Evolutionary conservation across 2,888 invertebrate genomes (phyloP), one percentile per base, ranked within the genome.

Genomic region (Hofmannophila pseudospretella): DNA sequence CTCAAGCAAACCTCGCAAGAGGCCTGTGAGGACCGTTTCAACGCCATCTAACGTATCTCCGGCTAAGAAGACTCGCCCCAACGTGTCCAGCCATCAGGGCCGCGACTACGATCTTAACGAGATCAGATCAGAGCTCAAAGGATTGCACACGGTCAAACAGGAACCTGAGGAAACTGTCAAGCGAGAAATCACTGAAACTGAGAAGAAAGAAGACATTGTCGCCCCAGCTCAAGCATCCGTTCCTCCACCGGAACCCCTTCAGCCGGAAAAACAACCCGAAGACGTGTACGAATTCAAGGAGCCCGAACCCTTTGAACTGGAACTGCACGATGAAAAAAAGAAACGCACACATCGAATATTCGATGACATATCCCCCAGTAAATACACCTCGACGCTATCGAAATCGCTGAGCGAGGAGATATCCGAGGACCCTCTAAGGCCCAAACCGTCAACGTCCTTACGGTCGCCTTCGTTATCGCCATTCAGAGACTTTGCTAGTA

Each of bases 221-320:
- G 41, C 58, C 0, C 51, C 58, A n/a, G 40, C 56, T 5, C 51
- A 57, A 9, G 39, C 54, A 13, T 39, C 59, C 2, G 53, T 51
- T 1, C 49, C 67, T 1, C 48, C 64, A 0, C 29, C 64, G 3
- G 77, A 75, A 43, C 59, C 63, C 2, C 45, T 61, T 9, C 69
- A 67, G 22, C 56, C 67, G 3, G 80, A 81, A 5, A 87, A 86
- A 49, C 80, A 84, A 56, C 56, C 85, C 0, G 88, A 88, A 53
- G 95, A 96, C 64, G 91, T 95, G 42, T 96, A 96, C 61, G 95
- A 96, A 71, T 96, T 96, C 63, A 95, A 95, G 69, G 95, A 96
- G 70, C 94, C 95, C 0, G 95, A 96, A 69, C 95, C 95, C 0
- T 95, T 95, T 62, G 95, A 95, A 67, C 90, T 95, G 50, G 95